Evolutionary conservation across 2,888 invertebrate genomes (phyloP).

Genomic region (Callosobruchus maculatus): DNA sequence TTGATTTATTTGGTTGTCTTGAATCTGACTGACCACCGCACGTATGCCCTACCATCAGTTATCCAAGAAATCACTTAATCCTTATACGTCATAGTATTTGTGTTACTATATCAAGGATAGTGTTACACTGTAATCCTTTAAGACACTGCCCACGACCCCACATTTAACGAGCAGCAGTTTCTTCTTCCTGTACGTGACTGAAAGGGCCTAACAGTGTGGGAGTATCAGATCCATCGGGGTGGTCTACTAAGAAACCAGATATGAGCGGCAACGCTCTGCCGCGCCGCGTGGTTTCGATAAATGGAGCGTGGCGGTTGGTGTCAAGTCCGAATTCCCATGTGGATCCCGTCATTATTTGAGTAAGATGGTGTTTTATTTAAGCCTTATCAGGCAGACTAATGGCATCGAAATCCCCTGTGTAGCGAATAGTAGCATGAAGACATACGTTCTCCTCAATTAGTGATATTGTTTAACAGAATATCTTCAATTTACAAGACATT

Average conservation of each 20-base stretch:
- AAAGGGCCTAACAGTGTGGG: not conserved
- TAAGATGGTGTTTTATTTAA: too few species aligned
- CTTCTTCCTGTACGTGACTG: not conserved
- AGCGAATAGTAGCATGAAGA: too few species aligned
- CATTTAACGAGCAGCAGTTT: not conserved
- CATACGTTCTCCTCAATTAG: too few species aligned
- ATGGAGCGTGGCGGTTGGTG: too few species aligned
- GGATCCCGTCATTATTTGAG: too few species aligned
- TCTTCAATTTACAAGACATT: too few species aligned
- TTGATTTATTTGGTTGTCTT: not conserved
- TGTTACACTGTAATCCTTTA: not conserved
- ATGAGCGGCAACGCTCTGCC: not conserved
- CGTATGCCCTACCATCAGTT: not conserved
- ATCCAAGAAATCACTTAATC: not conserved
- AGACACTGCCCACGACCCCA: not conserved
- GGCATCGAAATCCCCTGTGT: too few species aligned
- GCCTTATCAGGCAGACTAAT: too few species aligned
- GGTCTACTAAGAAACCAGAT: not conserved
- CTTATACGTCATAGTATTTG: not conserved
- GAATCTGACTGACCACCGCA: not conserved
- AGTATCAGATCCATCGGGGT: not conserved
- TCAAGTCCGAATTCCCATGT: too few species aligned
- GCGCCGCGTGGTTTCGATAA: too few species aligned
- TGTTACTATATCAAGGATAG: not conserved
- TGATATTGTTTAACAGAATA: too few species aligned